phyloP scores from a whole-genome alignment of 2,797 vertebrate species.

The Danio jaintianensis region DNA sequence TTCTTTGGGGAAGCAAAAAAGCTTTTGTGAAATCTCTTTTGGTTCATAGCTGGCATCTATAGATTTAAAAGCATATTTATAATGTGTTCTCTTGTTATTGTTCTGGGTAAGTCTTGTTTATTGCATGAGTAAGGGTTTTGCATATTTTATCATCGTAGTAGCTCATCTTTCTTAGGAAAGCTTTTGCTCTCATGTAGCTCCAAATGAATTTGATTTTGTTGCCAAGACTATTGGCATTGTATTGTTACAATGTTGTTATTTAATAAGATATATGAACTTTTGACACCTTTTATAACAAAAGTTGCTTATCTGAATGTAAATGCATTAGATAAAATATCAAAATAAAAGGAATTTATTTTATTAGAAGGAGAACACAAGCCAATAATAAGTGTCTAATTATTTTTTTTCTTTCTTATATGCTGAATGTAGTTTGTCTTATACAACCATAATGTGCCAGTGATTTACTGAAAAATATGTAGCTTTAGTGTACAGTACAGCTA shows the following conservation, averaged over 20 bases:
- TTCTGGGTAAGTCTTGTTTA: constrained; percentile 14
- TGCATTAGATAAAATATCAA: not conserved
- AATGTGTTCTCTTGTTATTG: constrained; percentile 4
- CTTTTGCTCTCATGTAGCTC: not conserved
- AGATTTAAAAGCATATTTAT: not conserved
- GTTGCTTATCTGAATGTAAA: not conserved
- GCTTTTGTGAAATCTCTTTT: too few species aligned
- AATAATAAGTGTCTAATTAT: too few species aligned
- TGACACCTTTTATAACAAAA: not conserved
- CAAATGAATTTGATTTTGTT: constrained; percentile 31
- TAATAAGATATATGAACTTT: not conserved
- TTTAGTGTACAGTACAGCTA: too few species aligned
- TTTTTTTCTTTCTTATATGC: not conserved
- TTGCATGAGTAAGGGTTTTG: not conserved
- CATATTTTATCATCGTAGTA: not conserved
- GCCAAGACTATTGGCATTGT: not conserved
- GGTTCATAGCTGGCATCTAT: too few species aligned
- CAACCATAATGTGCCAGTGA: too few species aligned
- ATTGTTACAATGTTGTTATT: not conserved
- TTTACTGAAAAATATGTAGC: too few species aligned
- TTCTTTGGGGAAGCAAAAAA: too few species aligned
- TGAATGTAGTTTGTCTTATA: not conserved
- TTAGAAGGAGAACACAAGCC: not conserved
- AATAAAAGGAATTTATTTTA: not conserved
- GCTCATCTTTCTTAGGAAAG: not conserved